Conservation (phyloP, 1,140 invertebrate genomes). For the Halictus rubicundus region DNA sequence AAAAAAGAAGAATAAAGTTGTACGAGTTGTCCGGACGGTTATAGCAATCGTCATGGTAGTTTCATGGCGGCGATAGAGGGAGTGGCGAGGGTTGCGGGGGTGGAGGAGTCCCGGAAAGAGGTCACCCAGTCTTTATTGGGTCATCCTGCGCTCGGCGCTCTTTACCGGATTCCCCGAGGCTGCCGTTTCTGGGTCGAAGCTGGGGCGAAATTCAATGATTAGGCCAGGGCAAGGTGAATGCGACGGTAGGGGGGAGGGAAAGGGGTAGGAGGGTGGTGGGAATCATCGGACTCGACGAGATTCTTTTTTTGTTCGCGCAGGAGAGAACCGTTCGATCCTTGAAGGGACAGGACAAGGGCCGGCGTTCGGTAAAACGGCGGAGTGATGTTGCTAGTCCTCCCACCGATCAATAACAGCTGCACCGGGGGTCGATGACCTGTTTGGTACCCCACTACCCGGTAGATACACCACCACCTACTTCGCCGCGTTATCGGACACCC, state of each 20-base stretch:
- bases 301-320: no score
- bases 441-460: slow-evolving; percentile 44
- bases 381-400: slow-evolving; percentile 72
- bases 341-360: slow-evolving; percentile 53
- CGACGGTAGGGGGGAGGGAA: no score
- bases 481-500: slow-evolving; percentile 2
- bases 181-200: slow-evolving; percentile 29
- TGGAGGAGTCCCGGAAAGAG: slow-evolving; percentile 36
- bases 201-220: background rate
- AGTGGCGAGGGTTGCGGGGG: background rate
- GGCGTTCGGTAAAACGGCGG: slow-evolving; percentile 33
- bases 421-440: slow-evolving; percentile 73
- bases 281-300: background rate
- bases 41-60: background rate
- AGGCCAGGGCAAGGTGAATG: background rate
- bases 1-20: background rate
- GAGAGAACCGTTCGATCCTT: slow-evolving; percentile 31
- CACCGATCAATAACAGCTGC: slow-evolving; percentile 80
- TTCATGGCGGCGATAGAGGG: background rate
- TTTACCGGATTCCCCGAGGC: slow-evolving; percentile 25
- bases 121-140: slow-evolving; percentile 57
- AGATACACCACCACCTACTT: slow-evolving; percentile 46
- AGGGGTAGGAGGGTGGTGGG: no score
- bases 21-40: no score
- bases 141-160: slow-evolving; percentile 34